These are phyloP conservation scores for Artemisiospiza belli DNA, from an alignment of 2,113 vertebrate genomes.

Conservation along the genomic window DNA sequence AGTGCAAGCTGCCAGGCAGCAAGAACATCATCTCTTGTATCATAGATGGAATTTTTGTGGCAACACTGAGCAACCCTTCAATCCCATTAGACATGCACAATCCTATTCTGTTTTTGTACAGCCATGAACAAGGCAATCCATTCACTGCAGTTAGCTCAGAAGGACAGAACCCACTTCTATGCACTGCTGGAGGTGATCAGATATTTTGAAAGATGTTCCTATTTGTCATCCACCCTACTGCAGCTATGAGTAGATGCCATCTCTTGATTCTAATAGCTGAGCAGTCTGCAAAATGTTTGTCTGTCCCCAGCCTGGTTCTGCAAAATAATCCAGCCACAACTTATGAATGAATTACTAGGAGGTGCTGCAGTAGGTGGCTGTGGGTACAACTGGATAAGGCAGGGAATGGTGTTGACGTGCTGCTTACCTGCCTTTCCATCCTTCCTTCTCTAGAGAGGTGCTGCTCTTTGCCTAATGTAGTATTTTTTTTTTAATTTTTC, in stretches of 20 bases:
- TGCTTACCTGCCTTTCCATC: neutral
- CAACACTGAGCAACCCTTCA: neutral
- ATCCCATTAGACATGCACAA: neutral
- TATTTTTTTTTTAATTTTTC: neutral
- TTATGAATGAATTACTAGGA: neutral
- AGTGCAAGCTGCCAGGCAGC: neutral
- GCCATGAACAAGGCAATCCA: neutral
- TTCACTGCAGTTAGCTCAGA: neutral
- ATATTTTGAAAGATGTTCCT: neutral
- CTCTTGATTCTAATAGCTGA: neutral
- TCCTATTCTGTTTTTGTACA: neutral
- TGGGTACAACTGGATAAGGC: neutral
- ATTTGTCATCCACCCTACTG: neutral
- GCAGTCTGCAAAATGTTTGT: neutral
- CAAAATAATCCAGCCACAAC: neutral
- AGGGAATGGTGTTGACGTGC: neutral
- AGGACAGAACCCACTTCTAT: neutral
- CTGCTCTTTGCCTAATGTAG: neutral
- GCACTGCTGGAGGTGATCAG: neutral
- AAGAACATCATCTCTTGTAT: neutral
- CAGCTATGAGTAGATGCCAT: neutral
- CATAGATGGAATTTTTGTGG: fast-evolving
- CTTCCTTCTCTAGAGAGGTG: neutral
- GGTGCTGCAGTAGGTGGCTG: neutral
- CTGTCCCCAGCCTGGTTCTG: neutral